phyloP scores from a whole-genome alignment of 2,888 invertebrate genomes.

The Euzophera pinguis region DNA sequence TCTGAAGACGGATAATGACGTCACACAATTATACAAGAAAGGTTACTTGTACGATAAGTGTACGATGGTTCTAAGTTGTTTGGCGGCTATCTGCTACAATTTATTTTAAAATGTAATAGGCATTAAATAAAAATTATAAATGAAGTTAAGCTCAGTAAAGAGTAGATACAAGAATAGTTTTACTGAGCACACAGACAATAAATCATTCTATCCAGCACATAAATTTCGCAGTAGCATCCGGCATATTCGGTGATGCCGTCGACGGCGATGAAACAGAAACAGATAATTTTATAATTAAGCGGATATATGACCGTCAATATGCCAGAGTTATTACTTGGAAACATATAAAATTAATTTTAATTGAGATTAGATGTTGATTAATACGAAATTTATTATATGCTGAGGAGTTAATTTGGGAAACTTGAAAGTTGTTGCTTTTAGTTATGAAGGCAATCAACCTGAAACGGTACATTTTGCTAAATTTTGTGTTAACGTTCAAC shows the following conservation, averaged over 20 bases:
- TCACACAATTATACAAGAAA: too few species aligned
- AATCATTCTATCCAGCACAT: constrained; percentile 43
- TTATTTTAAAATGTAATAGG: too few species aligned
- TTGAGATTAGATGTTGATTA: constrained; percentile 8
- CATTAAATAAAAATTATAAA: too few species aligned
- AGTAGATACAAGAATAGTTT: constrained; percentile 37
- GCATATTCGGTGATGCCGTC: neutral
- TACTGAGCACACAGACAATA: constrained; percentile 43
- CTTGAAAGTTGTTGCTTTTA: neutral
- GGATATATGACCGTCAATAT: constrained; percentile 12
- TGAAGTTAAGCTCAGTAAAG: constrained; percentile 15
- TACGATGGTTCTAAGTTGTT: too few species aligned
- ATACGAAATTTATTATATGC: constrained; percentile 1
- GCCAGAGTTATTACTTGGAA: neutral
- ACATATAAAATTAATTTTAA: constrained; percentile 11
- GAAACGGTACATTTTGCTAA: neutral
- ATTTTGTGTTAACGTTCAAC: neutral
- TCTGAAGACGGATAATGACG: too few species aligned
- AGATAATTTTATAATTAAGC: constrained; percentile 6
- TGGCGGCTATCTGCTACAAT: too few species aligned
- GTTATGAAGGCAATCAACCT: neutral
- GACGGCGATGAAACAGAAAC: neutral
- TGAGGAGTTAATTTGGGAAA: constrained; percentile 1
- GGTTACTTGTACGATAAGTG: too few species aligned
- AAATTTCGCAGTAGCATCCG: constrained; percentile 23